Base-by-base conservation (phyloP, 2,888 invertebrate genomes). In the Rugalucina vietnamica region DNA sequence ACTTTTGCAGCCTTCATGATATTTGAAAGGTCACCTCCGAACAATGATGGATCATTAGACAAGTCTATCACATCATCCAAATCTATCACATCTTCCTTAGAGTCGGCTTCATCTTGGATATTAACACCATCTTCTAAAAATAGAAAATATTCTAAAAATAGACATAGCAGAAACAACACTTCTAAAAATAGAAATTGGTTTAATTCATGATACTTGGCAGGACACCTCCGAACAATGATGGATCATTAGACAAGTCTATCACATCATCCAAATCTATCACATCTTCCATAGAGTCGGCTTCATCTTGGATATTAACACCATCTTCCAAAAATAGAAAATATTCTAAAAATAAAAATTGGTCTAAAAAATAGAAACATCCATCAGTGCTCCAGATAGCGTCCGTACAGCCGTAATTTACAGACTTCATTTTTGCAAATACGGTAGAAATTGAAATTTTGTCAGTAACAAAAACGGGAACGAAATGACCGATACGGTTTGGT, bases 241-340 rank as follows among this genome's bases (percentile, higher is more conserved):
- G 75, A 36, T 65, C 36, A n/a, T 29, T 57, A 49, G 50, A 12
- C 4, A 34, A 32, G 14, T n/a, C 75, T 18, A 54, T 69, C 34
- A 10, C 49, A 49, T 49, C 3, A 24, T 32, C 34, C 24, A 43
- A 76, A 18, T 34, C 34, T 49, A 69, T 49, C 24, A 69, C 32
- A 37, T 24, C 50, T 50, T 73, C 79, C 27, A 71, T 79, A 72
- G 57, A 72, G 32, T 83, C 79, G 14, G 50, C 75, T 29, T 65
- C 76, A 24, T 75, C 83, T 27, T 76, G 3, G 1, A 60, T 21
- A 2, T 60, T 29, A 10, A 60, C 76, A 57, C 71, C 75, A 50
- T 82, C 79, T 49, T 79, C 82, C 27, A 43, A 34, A 24, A 65
- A n/a, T n/a, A n/a, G n/a, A n/a, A n/a, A n/a, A n/a, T n/a, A n/a